Percentiles rank a stretch among this genome's conserved stretches.
Evolutionary conservation across 2,113 vertebrate genomes (phyloP).

Genomic region (Cisticola juncidis): DNA sequence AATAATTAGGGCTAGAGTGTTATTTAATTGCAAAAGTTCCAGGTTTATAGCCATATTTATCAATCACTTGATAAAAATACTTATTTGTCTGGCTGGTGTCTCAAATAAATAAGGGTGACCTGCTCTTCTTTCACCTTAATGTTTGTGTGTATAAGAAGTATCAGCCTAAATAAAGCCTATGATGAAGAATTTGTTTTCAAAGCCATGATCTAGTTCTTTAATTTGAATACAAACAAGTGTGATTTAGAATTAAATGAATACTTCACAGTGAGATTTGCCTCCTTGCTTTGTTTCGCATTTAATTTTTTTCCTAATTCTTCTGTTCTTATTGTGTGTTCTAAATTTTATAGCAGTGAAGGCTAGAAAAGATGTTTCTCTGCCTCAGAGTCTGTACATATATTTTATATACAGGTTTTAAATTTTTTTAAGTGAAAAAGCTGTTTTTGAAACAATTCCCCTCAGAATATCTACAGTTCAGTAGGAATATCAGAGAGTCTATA

Average conservation of each 20-base stretch:
- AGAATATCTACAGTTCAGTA: neutral
- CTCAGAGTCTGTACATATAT: neutral
- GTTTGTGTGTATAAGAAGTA: neutral
- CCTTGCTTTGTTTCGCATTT: neutral
- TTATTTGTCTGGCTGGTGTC: neutral
- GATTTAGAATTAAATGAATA: neutral
- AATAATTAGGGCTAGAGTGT: neutral
- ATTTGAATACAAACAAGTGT: neutral
- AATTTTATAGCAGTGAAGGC: neutral
- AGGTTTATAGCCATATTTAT: neutral
- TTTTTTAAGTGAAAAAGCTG: neutral
- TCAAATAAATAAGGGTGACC: neutral
- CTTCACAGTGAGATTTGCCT: neutral
- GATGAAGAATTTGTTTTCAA: neutral
- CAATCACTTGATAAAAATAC: neutral
- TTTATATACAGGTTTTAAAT: neutral
- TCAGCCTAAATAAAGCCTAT: neutral
- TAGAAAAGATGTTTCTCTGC: neutral
- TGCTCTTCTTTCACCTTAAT: neutral
- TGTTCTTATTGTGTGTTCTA: neutral
- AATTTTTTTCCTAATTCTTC: neutral
- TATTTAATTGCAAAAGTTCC: neutral
- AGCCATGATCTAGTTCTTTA: neutral
- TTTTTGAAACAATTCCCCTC: neutral
- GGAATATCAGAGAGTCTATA: neutral